Base-by-base conservation (phyloP, 2,888 invertebrate genomes). In the Trilocha varians region DNA sequence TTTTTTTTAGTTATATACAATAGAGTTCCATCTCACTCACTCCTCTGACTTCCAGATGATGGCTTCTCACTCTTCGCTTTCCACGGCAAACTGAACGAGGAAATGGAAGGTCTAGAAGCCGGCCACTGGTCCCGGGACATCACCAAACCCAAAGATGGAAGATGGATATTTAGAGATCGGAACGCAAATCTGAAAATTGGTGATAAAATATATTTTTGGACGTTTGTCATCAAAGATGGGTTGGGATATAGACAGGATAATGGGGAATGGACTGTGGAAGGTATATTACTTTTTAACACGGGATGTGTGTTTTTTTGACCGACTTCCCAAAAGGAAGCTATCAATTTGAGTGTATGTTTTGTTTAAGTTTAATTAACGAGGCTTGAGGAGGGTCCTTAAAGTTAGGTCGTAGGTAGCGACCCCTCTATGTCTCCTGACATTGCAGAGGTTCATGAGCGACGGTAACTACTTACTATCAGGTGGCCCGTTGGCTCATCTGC, bases 201-300 rank as follows among this genome's bases (percentile, higher is more conserved):
- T 0, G 93, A 94, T 59, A 87, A 78, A 2, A 67, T 94, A 15
- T 91, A 93, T 66, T 93, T 90, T 65, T 94, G 93, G 93, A 88
- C 92, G 0, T 92, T 89, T 57, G 91, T 91, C 0, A 85, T 91
- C 38, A 90, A 89, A 57, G 77, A 90, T 49, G 91, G 91, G 0
- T 64, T 91, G 16, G 93, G 93, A 0, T 92, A 92, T 59, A 80
- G 90, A n/a, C 88, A 90, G 53, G 87, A 91, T 46, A 88, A 91
- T 61, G 89, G 90, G 32, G 75, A 78, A 42, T 88, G 88, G 77
- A 78, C 65, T 2, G 88, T 90, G 1, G 74, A 73, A 47, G 87
- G 89, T 89, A 55, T 56, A 50, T 3, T 36, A 32, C 13, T 13
- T 32, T n/a, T n/a, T n/a, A n/a, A n/a, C n/a, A n/a, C n/a, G n/a